Conservation (phyloP, 2,113 vertebrate genomes). For the Callipepla californica region DNA sequence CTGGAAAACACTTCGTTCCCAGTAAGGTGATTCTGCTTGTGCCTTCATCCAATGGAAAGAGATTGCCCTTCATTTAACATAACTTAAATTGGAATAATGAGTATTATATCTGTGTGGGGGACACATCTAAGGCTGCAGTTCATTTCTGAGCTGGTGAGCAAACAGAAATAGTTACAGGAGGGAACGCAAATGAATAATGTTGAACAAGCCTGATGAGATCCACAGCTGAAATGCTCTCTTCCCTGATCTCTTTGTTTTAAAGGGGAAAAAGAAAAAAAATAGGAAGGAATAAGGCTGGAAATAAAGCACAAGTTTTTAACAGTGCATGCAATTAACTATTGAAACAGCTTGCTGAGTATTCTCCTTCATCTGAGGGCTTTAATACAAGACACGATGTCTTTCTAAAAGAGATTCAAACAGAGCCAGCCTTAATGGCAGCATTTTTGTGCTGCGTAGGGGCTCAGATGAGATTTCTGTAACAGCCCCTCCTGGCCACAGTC, state of each 20-base stretch:
- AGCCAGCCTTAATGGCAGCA: background rate
- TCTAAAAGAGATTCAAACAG: background rate
- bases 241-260: slow-evolving; percentile 23
- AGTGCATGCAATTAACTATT: background rate
- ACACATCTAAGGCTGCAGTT: background rate
- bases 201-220: slow-evolving; percentile 35
- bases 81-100: slow-evolving; percentile 30
- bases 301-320: slow-evolving; percentile 9
- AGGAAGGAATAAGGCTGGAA: background rate
- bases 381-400: background rate
- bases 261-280: background rate
- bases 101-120: slow-evolving; percentile 1
- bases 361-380: slow-evolving; percentile 19
- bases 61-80: slow-evolving; percentile 29
- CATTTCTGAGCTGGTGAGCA: slow-evolving; percentile 26
- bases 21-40: background rate
- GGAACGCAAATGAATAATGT: background rate
- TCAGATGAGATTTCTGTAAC: background rate
- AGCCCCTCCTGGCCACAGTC: background rate
- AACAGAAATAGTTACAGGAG: slow-evolving; percentile 31
- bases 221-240: background rate
- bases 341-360: slow-evolving; percentile 16
- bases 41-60: background rate
- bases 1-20: slow-evolving; percentile 14
- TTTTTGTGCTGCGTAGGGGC: background rate